Conservation (phyloP, 2,888 invertebrate species). For the Acrobasis suavella region DNA sequence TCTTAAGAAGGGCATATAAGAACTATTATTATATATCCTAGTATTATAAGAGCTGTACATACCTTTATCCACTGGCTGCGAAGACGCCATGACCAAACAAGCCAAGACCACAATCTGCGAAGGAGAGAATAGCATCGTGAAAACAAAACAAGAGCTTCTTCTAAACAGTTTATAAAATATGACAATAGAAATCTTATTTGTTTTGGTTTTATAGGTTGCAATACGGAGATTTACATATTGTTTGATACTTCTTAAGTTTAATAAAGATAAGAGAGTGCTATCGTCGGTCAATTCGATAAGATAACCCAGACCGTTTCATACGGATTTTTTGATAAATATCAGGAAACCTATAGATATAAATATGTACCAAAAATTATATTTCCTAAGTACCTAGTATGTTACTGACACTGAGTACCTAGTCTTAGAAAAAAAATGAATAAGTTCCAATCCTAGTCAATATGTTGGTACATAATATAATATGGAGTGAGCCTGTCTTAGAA, state of each 20-base stretch:
- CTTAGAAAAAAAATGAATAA: too few species aligned
- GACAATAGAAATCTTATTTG: background rate
- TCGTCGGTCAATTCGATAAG: background rate
- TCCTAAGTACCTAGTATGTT: too few species aligned
- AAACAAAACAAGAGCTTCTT: background rate
- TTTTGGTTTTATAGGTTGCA: background rate
- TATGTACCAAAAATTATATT: too few species aligned
- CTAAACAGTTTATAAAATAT: background rate
- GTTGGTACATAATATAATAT: too few species aligned
- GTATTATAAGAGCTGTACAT: background rate
- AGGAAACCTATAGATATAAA: too few species aligned
- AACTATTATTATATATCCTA: background rate
- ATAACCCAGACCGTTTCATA: background rate
- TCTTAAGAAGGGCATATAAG: too few species aligned
- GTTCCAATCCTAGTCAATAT: too few species aligned
- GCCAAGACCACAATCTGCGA: constrained; percentile 9
- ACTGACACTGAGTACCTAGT: too few species aligned
- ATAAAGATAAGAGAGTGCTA: background rate
- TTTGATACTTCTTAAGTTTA: background rate
- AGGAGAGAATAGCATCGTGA: background rate
- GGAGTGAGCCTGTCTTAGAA: too few species aligned
- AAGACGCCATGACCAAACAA: background rate
- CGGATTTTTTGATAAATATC: background rate
- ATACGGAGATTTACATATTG: background rate
- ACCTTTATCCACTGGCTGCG: constrained; percentile 3